Evolutionary conservation across 2,888 invertebrate species (phyloP), one percentile per base, ranked within the genome.

Genomic region (Cerastoderma edule): DNA sequence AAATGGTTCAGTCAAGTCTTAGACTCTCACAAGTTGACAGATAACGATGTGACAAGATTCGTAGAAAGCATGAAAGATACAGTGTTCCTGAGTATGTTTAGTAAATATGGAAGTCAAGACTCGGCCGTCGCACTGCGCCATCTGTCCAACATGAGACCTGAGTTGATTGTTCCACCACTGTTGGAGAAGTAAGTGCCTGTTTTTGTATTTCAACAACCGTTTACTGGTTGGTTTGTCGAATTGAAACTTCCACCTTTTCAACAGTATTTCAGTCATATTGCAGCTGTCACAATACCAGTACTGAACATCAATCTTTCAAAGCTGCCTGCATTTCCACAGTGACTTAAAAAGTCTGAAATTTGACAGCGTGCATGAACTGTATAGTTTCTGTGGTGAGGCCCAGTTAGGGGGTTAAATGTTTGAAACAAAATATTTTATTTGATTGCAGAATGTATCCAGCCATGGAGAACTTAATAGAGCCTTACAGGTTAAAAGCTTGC

Each of bases 1-100:
- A 83, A 77, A 6, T 97, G 97, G 97, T 94, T 95, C 89, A 94
- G 94, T n/a, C 94, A 94, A 73, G 94, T 95, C 33, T 96, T 96
- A 0, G 95, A 95, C 0, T 92, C 94, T 0, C 95, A 95, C 90
- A 95, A 95, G 87, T 93, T 98, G 28, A 95, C 95, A 0, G 96
- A 98, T 75, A 94, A 94, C 30, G 96, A 97, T 88, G 95, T 98
- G 56, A 96, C 96, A 27, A 94, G 95, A 78, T 98, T 98, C 93
- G 97, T 98, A 0, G 94, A 95, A 71, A 91, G 92, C 76, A 93
- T 97, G 83, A 94, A 96, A 80, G 96, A 96, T 28, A 95, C 96
- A 22, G 95, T 96, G 0, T 94, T 96, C 85, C 95, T 95, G 78
- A 95, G 96, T 0, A 96, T 97, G 92, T 97, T 96, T 93, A 95